Base-by-base conservation (phyloP, 2,888 invertebrate species). In the Gari tellinella region DNA sequence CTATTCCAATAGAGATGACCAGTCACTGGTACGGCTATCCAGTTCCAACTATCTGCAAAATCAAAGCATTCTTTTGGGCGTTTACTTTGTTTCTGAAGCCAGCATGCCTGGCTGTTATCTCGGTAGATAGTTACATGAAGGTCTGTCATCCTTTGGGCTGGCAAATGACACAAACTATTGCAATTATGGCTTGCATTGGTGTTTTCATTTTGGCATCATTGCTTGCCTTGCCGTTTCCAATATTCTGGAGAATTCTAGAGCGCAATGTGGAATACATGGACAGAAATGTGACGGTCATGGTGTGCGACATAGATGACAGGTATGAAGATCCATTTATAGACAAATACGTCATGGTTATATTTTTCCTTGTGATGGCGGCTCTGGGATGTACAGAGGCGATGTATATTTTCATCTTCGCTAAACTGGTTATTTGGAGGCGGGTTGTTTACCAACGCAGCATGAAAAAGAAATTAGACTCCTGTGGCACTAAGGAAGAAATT, bases 21-120 rank as follows among this genome's bases (percentile, higher is more conserved):
- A 65, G 64, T n/a, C 70, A 72, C 12, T 72, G 70, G 70, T 72
- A 65, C 51, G 40, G 19, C 7, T 72, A 72, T n/a, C 67, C 52
- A n/a, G 15, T 21, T 15, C 8, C 31, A 0, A 14, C 12, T 0
- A 17, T 38, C 3, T 72, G 70, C 23, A 72, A 72, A 46, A 45
- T 56, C 4, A 72, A 72, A 55, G 60, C 65, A n/a, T 65, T 72
- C 56, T 57, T 65, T 19, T 65, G 65, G 26, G 38, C 60, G 41
- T 72, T 72, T 31, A 72, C 70, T 8, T 53, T 72, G 4, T 53
- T 23, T 15, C 23, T 53, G 5, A 53, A 64, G 49, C 40, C 49
- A 3, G n/a, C 65, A 17, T 60, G 64, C 55, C 51, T 72, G 31
- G 31, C 52, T 21, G 48, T 48, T 21, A 72, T 72, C 23, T 45